phyloP scores from a whole-genome alignment of 2,888 invertebrate species.

The Ectemnius cavifrons region DNA sequence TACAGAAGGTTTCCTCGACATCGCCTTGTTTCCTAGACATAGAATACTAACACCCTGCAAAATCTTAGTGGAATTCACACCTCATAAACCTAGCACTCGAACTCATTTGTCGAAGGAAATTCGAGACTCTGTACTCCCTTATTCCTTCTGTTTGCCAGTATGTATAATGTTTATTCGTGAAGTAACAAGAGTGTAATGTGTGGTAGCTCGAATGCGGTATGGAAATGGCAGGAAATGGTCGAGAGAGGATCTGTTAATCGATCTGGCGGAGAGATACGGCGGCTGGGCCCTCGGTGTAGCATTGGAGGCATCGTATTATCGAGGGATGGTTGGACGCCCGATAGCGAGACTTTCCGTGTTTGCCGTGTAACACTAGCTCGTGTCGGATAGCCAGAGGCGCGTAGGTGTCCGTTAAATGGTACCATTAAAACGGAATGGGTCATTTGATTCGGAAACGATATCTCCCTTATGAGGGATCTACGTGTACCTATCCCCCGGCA shows the following conservation, averaged over 20 bases:
- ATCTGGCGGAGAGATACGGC: constrained; percentile 22
- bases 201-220: background rate
- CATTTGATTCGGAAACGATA: constrained; percentile 77
- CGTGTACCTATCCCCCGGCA: constrained; percentile 58
- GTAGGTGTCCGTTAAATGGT: constrained; percentile 74
- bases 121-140: too few species aligned
- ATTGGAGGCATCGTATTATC: constrained; percentile 42
- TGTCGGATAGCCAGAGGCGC: constrained; percentile 67
- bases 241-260: constrained; percentile 50
- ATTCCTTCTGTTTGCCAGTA: too few species aligned
- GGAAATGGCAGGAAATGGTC: constrained; percentile 21
- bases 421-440: constrained; percentile 76
- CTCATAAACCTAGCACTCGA: constrained; percentile 7
- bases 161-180: too few species aligned
- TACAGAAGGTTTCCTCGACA: constrained; percentile 59
- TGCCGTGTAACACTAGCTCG: constrained; percentile 57
- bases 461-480: constrained; percentile 74
- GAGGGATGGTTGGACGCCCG: constrained; percentile 61
- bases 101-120: background rate
- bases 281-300: background rate
- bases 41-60: constrained; percentile 50
- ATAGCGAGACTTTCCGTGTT: constrained; percentile 69
- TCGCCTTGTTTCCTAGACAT: constrained; percentile 61
- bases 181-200: too few species aligned
- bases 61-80: constrained; percentile 24